These are phyloP conservation scores for Cyclura pinguis DNA, from an alignment of 2,797 vertebrate genomes.

Conservation along the genomic window DNA sequence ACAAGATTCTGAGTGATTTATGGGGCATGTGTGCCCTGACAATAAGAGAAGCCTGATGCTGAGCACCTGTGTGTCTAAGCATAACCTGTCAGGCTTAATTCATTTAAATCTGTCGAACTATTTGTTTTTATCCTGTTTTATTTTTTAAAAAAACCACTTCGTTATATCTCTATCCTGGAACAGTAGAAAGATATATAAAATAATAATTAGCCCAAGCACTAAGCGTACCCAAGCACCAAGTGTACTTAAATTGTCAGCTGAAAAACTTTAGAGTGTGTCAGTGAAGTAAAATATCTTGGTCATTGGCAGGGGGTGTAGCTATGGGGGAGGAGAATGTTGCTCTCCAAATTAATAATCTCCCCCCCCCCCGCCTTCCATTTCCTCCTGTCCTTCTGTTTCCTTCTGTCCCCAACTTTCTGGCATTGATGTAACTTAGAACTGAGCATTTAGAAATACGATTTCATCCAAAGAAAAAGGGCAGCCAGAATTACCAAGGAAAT, in stretches of 20 bases:
- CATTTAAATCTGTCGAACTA: neutral
- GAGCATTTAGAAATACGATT: too few species aligned
- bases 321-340: neutral
- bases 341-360: neutral
- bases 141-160: neutral
- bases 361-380: too few species aligned
- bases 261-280: neutral
- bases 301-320: too few species aligned
- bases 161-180: neutral
- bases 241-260: neutral
- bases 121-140: neutral
- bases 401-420: too few species aligned
- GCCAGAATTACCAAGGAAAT: too few species aligned
- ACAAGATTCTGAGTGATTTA: constrained; percentile 56
- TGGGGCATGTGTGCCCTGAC: neutral
- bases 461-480: too few species aligned
- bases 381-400: too few species aligned
- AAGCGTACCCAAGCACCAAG: too few species aligned
- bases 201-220: neutral
- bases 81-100: neutral
- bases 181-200: neutral
- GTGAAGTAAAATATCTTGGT: too few species aligned
- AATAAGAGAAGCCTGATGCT: neutral
- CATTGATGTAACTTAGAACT: too few species aligned
- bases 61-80: constrained; percentile 44